phyloP scores from a whole-genome alignment of 2,797 vertebrate species.

The Enteromius trimaculatus region DNA sequence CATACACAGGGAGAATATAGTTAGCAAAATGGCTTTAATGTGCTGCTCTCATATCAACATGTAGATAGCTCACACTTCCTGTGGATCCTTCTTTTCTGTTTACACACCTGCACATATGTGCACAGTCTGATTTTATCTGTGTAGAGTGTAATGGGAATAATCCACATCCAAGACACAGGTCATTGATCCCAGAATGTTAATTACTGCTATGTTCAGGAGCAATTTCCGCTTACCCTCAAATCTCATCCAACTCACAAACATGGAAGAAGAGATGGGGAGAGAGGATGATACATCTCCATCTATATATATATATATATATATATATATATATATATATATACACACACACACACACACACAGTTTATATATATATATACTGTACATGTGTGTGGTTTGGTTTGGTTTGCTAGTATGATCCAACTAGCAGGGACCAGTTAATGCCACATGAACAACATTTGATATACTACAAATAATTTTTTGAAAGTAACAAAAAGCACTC shows the following conservation, averaged over 20 bases:
- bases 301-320: neutral
- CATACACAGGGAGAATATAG: neutral
- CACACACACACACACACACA: too few species aligned
- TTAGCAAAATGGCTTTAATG: slow-evolving; percentile 11
- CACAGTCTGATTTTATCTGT: slow-evolving; percentile 18
- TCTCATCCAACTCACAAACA: slow-evolving; percentile 35
- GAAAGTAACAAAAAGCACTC: neutral
- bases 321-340: too few species aligned
- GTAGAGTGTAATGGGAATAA: slow-evolving; percentile 56
- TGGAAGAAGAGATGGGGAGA: slow-evolving; percentile 5
- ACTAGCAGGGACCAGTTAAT: neutral
- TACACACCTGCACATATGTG: neutral
- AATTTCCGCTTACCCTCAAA: slow-evolving; percentile 54
- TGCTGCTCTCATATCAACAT: neutral
- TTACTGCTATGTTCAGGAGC: slow-evolving; percentile 42
- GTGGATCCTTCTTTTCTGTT: neutral
- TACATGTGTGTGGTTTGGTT: neutral
- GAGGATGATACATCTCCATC: neutral
- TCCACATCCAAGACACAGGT: slow-evolving; percentile 54
- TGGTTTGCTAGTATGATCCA: neutral
- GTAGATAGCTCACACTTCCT: neutral
- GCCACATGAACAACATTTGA: neutral
- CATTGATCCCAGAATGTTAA: slow-evolving; percentile 60
- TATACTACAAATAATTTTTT: neutral
- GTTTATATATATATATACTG: too few species aligned